Base-by-base conservation (phyloP, 2,888 invertebrate species). In the Himalopsyche japonica region DNA sequence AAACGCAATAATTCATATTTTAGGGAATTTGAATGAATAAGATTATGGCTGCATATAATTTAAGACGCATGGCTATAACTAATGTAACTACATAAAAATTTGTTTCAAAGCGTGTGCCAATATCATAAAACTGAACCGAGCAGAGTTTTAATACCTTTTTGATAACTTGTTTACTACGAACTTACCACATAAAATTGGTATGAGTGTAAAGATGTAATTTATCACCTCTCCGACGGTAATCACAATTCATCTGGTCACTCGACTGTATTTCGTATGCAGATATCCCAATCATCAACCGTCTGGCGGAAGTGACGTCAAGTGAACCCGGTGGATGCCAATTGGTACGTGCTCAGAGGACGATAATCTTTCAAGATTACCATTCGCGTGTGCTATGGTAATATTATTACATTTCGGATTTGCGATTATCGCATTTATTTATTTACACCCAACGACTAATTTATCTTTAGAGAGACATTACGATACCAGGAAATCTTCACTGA, bases 261-360 rank as follows among this genome's bases (percentile, higher is more conserved):
- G 57, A 57, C 20, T 57, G 57, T 20, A 57, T 20, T 79, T 79
- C 18, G 79, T 79, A 79, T 79, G 30, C 79, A 27, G 43, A 79
- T 43, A 34, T 37, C 37, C 79, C 43, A 79, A 27, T 47, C 37
- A 37, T 32, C 47, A 24, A 43, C 15, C 7, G 27, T n/a, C n/a
- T 20, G 37, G 79, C 79, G 79, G 79, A 79, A 79, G 43, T 79
- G 79, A 79, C 79, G 79, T 37, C 34, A 15, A 24, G 10, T 70
- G 24, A 70, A 70, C 24, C 15, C 70, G 12, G 27, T 27, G 70
- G 70, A 70, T 70, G 70, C 70, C 24, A 70, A 70, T 70, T 15
- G 24, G 70, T 27, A 70, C 70, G 70, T 70, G 70, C 70, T 27
- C 30, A 30, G 27, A 12, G 15, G 27, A 30, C 70, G 70, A 70